Evolutionary conservation across 2,888 invertebrate species (phyloP).

Genomic region (Yponomeuta malinellus): DNA sequence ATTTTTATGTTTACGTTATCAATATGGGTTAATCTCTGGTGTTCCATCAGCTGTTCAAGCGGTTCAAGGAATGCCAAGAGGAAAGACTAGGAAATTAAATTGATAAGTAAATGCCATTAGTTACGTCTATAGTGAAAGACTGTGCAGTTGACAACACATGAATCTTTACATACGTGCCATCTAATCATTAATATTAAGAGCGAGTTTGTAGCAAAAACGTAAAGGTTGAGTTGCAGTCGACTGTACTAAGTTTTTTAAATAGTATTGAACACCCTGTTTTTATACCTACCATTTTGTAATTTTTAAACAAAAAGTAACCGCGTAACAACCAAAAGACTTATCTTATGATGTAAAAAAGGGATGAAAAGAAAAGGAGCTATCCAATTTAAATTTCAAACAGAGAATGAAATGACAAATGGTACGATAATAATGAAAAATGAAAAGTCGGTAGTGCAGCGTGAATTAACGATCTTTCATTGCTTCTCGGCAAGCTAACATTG

Average conservation of each 20-base stretch:
- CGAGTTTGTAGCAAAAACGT: no score
- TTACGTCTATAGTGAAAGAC: not conserved
- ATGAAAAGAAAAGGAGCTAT: not conserved
- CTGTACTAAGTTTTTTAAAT: not conserved
- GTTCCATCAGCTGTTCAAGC: no score
- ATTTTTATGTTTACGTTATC: no score
- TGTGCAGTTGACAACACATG: not conserved
- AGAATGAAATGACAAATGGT: slow-evolving; percentile 6
- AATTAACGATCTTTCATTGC: slow-evolving; percentile 9
- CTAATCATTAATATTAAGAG: no score
- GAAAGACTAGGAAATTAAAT: no score
- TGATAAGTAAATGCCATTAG: not conserved
- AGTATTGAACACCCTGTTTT: no score
- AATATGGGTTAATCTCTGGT: no score
- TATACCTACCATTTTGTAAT: not conserved
- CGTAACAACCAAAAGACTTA: not conserved
- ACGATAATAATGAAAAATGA: slow-evolving; percentile 7
- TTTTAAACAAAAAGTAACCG: not conserved
- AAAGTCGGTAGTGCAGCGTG: slow-evolving; percentile 1
- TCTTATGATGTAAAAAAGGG: not conserved
- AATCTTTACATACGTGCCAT: no score
- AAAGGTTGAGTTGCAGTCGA: not conserved
- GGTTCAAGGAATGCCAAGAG: no score
- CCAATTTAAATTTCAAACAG: not conserved
- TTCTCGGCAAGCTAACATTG: slow-evolving; percentile 8